Base-by-base conservation (phyloP, 2,113 vertebrate genomes). In the Heterocephalus glaber region DNA sequence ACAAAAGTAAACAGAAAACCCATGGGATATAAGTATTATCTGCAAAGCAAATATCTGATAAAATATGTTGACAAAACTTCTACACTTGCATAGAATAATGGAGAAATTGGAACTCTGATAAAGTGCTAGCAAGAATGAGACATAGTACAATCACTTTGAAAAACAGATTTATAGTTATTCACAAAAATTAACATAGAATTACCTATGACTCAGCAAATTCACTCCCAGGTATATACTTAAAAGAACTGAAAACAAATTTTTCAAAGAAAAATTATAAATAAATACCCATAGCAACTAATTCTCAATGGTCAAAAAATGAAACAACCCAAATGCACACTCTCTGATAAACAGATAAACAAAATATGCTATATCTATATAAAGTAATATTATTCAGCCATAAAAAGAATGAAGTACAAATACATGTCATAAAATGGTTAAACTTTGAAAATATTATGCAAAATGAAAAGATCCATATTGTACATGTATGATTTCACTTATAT, bases 391-490 rank as follows among this genome's bases (percentile, higher is more conserved):
- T 12, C 44, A 72, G 6, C 38, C n/a, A 56, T 80, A n/a, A 66
- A 70, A 95, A 93, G 2, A 65, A 61, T 80, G 54, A 41, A 70
- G 20, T 54, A 68, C 20, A 63, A 26, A 8, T 61, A 38, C 13
- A 61, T 63, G 33, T 14, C 49, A 12, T 58, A 65, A 70, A 30
- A 44, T 54, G 11, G 17, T 13, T 61, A 30, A 86, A 76, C 5
- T 47, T 87, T 87, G 82, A 82, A 81, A 95, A 93, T 76, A 85
- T 58, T 56, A 65, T 58, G 38, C 33, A 79, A 60, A 52, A 11
- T 79, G 19, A 77, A 93, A 72, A 7, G 68, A 63, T 24, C 47
- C 8, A 8, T n/a, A 38, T 33, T 19, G 8, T 58, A 63, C 12
- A n/a, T 16, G 19, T 13, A 16, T 56, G 10, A 70, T 63, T 90